phyloP scores from a whole-genome alignment of 2,113 vertebrate species.

The Cinclus cinclus region DNA sequence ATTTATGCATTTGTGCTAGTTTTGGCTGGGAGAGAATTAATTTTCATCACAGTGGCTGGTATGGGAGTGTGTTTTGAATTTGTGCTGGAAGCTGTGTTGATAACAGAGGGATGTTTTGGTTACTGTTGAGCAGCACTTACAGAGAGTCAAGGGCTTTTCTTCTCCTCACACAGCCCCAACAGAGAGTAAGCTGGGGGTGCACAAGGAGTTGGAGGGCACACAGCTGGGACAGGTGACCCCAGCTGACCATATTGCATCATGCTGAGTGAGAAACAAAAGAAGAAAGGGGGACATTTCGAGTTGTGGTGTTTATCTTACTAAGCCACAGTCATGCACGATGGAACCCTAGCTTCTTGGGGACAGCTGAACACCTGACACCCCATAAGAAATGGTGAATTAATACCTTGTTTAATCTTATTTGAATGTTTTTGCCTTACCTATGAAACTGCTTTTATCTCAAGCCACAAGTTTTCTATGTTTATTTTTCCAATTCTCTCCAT shows the following conservation, averaged over 20 bases:
- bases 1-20: neutral
- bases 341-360: neutral
- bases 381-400: neutral
- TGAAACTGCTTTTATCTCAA: neutral
- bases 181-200: rapidly evolving
- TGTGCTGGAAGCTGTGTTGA: neutral
- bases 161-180: neutral
- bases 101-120: neutral
- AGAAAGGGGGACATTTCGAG: rapidly evolving
- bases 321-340: neutral
- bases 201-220: neutral
- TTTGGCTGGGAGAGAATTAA: neutral
- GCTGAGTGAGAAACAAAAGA: neutral
- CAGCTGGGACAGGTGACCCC: neutral
- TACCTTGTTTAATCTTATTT: neutral
- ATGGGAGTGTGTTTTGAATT: neutral
- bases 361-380: neutral
- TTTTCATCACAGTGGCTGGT: neutral
- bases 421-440: neutral
- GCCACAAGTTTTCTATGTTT: neutral
- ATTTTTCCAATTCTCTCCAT: neutral
- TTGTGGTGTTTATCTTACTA: neutral
- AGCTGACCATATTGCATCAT: neutral
- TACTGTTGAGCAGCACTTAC: neutral
- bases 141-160: neutral